Conservation (phyloP, 2,888 invertebrate genomes). For the Cyrtodaria siliqua region DNA sequence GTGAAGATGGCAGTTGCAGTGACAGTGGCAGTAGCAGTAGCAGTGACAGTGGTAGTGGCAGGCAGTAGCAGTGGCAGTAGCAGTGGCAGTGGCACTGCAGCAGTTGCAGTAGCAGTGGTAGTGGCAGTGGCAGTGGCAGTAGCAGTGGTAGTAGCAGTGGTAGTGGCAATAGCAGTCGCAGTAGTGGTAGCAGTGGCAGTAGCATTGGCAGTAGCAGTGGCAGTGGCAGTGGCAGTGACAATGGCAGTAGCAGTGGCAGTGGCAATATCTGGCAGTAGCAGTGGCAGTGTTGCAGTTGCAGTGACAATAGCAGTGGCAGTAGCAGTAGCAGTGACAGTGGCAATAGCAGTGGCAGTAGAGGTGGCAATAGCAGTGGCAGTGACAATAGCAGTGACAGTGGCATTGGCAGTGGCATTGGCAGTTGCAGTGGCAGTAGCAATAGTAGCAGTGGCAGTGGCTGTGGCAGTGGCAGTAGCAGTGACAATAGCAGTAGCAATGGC, state of each 20-base stretch:
- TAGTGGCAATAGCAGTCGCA: too few relatives aligned
- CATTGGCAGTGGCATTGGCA: background rate
- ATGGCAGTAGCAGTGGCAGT: background rate
- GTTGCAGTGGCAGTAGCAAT: too few relatives aligned
- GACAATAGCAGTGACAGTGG: too few relatives aligned
- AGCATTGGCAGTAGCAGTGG: background rate
- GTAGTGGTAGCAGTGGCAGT: too few relatives aligned
- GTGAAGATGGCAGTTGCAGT: background rate
- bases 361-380: background rate
- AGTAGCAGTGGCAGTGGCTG: background rate
- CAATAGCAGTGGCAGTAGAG: background rate
- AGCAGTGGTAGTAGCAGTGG: background rate
- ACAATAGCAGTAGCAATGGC: background rate
- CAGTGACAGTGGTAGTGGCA: too few relatives aligned
- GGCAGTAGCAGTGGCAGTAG: background rate
- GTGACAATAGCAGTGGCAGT: background rate
- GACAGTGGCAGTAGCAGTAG: background rate
- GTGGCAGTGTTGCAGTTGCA: too few relatives aligned
- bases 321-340: background rate
- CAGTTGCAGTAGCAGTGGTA: background rate
- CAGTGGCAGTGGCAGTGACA: background rate
- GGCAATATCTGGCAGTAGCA: background rate
- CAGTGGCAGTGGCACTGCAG: background rate
- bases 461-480: background rate
- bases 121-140: background rate